Evolutionary conservation across 2,888 invertebrate genomes (phyloP).

Genomic region (Ryuthela nishihirai): DNA sequence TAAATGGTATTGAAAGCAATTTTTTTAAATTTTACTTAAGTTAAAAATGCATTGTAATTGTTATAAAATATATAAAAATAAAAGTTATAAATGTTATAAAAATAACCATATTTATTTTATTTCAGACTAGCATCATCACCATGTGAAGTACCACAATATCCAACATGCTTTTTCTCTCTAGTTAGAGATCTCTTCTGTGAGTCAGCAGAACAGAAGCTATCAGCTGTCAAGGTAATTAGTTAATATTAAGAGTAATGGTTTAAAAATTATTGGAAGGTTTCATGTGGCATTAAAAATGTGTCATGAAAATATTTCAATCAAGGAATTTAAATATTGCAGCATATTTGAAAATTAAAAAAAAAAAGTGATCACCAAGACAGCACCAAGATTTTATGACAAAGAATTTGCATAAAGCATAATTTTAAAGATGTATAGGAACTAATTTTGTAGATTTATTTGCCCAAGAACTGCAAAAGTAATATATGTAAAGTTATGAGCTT

Average conservation of each 20-base stretch:
- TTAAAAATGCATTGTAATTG: neutral
- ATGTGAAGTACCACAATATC: constrained; percentile 51
- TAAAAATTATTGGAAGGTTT: neutral
- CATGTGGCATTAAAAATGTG: neutral
- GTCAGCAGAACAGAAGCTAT: constrained; percentile 77
- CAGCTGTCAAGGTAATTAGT: constrained; percentile 55
- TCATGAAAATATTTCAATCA: neutral
- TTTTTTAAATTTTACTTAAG: too few relatives aligned
- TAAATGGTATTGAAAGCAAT: too few relatives aligned
- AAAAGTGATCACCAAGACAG: too few relatives aligned
- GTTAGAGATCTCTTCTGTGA: constrained; percentile 80
- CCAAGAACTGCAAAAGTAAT: too few relatives aligned
- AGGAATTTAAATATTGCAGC: too few relatives aligned
- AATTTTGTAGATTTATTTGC: too few relatives aligned
- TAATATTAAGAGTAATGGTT: neutral
- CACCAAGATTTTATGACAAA: too few relatives aligned
- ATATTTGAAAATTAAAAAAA: too few relatives aligned
- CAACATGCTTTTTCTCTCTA: constrained; percentile 83
- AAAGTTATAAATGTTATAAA: neutral
- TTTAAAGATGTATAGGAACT: too few relatives aligned
- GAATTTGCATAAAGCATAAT: too few relatives aligned
- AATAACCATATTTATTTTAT: neutral
- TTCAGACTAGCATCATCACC: constrained; percentile 9
- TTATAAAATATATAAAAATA: neutral
- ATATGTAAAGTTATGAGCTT: too few relatives aligned